Evolutionary conservation across 2,797 vertebrate genomes (phyloP).

Genomic region (Sebastes paucispinis): DNA sequence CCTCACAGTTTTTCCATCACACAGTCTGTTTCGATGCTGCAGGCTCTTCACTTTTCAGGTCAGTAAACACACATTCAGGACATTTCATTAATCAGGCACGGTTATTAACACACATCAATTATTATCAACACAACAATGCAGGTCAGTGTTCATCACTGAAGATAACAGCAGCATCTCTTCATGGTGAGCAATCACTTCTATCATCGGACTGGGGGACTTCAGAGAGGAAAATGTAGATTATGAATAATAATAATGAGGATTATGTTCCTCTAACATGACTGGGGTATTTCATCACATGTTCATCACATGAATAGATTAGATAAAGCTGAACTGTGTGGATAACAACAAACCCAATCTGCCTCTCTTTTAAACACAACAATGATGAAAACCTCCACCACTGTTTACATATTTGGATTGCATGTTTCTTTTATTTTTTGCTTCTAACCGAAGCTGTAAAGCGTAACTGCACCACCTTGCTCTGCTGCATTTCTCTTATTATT

Average conservation of each 20-base stretch:
- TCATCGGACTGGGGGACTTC: background rate
- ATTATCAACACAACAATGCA: conserved; percentile 17
- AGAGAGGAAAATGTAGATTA: no score
- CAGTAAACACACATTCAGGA: conserved; percentile 49
- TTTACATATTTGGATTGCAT: background rate
- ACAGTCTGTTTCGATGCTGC: conserved; percentile 16
- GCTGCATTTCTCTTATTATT: no score
- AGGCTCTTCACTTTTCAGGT: conserved; percentile 49
- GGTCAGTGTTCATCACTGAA: conserved; percentile 1
- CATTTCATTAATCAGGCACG: conserved; percentile 26
- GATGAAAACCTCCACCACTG: no score
- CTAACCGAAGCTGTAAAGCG: background rate
- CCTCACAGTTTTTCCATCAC: background rate
- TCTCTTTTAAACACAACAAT: no score
- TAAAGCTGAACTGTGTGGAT: no score
- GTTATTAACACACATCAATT: conserved; percentile 27
- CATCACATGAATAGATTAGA: no score
- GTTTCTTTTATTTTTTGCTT: background rate
- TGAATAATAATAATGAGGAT: background rate
- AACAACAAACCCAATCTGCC: no score
- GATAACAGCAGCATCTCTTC: background rate
- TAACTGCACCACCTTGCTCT: background rate
- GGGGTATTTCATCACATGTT: no score
- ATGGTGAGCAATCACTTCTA: background rate
- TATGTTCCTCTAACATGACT: background rate